phyloP scores from a whole-genome alignment of 2,113 vertebrate species.

The Pao palembangensis region DNA sequence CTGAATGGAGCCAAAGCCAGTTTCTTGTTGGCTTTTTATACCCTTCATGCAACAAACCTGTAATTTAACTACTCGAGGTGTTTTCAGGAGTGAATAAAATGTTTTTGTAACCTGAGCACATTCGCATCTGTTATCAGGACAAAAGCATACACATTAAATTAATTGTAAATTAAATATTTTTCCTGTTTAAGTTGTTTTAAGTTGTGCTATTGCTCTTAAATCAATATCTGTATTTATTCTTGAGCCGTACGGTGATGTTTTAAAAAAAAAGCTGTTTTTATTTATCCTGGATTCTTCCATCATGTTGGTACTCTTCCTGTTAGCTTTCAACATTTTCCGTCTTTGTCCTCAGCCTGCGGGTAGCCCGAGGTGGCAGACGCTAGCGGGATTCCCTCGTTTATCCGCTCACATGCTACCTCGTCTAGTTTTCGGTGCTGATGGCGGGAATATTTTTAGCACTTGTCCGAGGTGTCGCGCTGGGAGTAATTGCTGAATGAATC shows the following conservation, averaged over 20 bases:
- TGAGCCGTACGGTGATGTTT: neutral
- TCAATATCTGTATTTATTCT: neutral
- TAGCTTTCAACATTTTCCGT: too few relatives aligned
- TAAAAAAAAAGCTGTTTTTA: too few relatives aligned
- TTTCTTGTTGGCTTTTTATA: constrained; percentile 5
- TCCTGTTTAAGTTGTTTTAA: neutral
- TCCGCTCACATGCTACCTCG: too few relatives aligned
- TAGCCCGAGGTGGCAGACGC: too few relatives aligned
- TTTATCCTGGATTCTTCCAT: neutral
- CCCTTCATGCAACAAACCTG: neutral
- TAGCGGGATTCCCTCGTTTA: too few relatives aligned
- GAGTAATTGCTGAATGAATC: too few relatives aligned
- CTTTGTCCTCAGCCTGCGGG: too few relatives aligned
- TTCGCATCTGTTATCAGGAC: neutral
- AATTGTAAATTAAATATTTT: neutral
- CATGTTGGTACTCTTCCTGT: too few relatives aligned
- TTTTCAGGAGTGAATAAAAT: neutral
- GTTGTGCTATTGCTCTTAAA: neutral
- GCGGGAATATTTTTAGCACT: too few relatives aligned
- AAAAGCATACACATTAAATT: neutral
- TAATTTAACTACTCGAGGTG: neutral
- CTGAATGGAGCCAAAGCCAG: neutral
- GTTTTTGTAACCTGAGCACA: neutral
- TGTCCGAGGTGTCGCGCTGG: too few relatives aligned
- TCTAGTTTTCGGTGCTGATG: too few relatives aligned